phyloP scores from a whole-genome alignment of 2,797 vertebrate species.

The Parambassis ranga region DNA sequence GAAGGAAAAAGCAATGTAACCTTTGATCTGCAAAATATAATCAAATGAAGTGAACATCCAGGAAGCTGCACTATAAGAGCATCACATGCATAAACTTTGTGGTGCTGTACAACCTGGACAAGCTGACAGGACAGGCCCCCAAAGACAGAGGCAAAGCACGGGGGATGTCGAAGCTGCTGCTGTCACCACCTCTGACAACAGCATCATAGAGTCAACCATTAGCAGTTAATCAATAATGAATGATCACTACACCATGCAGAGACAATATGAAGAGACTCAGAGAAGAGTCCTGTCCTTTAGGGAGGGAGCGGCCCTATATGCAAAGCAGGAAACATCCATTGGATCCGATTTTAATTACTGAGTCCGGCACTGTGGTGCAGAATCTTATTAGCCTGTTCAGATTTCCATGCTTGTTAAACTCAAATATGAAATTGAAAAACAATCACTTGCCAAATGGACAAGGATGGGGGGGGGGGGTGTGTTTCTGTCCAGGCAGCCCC shows the following conservation, averaged over 20 bases:
- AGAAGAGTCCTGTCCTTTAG: constrained; percentile 15
- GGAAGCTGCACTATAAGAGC: too few species aligned
- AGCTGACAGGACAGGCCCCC: constrained; percentile 37
- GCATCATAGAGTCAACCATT: constrained; percentile 36
- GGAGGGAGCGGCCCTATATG: constrained; percentile 25
- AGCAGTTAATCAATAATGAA: constrained; percentile 51
- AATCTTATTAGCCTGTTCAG: constrained; percentile 55
- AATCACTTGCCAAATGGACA: constrained; percentile 30
- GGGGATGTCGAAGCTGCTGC: constrained; percentile 44
- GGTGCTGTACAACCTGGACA: constrained; percentile 37
- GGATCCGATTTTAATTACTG: constrained; percentile 65
- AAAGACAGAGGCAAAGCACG: constrained; percentile 25
- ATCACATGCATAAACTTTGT: too few species aligned
- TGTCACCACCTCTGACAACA: constrained; percentile 54
- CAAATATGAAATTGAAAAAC: constrained; percentile 53
- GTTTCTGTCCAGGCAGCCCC: constrained; percentile 6
- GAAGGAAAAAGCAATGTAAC: too few species aligned
- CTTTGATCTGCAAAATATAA: too few species aligned
- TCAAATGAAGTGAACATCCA: too few species aligned
- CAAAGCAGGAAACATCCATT: constrained; percentile 51
- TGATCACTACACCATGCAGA: constrained; percentile 22
- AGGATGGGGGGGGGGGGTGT: background rate
- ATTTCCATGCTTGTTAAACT: constrained; percentile 58
- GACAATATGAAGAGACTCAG: constrained; percentile 6
- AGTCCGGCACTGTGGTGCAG: constrained; percentile 39